Evolutionary conservation across 2,888 invertebrate species (phyloP), one percentile per base, ranked within the genome.

Genomic region (Andrena trimmerana): DNA sequence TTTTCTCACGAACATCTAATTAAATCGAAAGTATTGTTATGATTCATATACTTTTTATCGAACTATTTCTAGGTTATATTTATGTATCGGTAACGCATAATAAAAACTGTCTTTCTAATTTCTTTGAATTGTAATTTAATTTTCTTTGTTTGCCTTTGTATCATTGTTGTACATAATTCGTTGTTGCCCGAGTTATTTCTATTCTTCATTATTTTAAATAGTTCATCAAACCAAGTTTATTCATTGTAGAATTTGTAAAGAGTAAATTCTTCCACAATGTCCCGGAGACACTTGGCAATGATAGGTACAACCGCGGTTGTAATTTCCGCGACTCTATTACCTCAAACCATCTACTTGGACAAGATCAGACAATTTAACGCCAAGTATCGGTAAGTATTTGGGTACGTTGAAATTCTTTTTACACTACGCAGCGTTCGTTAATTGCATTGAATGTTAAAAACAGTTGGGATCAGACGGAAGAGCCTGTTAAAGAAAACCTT

Each of bases 291-390:
- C 16, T 16, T 79, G 8, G 4, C 68, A 0, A 73, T 13, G 10
- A 0, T 36, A 16, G 13, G 48, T 33, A 2, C 66, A 10, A 7
- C 16, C n/a, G 33, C 24, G 16, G 2, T 65, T 10, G 63, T n/a
- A n/a, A 7, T 48, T 20, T 33, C 20, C 1, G 1, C 8, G 5
- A 13, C 57, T 48, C 0, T 68, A n/a, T 1, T 62, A 6, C 96
- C 97, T 0, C 95, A 97, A 78, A 96, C 96, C 0, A 91, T 96
- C 83, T 94, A 96, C 0, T 86, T 97, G 1, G 92, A 95, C 2
- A 94, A 96, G 90, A 97, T 96, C 90, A 95, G 95, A 90, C 95
- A 96, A 48, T 94, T 96, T 82, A 95, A 96, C 6, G 96, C 96
- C 81, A 95, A 96, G 88, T 97, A 97, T 92, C 95, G 95, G 97